Percentiles rank a stretch among this genome's conserved stretches.
Conservation (phyloP, 2,888 invertebrate species). For the Pteria penguin region DNA sequence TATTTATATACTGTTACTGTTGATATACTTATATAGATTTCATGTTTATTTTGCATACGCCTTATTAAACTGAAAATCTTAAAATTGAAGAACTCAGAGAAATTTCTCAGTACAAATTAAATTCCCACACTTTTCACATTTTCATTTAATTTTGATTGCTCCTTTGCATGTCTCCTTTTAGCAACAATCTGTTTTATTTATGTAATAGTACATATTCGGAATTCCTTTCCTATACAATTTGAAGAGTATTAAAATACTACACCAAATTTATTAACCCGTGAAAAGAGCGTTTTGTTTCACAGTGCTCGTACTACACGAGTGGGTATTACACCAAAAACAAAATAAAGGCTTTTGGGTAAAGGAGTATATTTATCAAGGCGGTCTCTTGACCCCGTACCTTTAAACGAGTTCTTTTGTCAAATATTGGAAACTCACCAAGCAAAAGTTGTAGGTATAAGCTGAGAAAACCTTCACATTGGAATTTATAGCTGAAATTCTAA, state of each 20-base stretch:
- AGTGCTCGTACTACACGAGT: neutral
- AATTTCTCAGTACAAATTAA: no score
- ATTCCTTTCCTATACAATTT: neutral
- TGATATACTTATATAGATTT: no score
- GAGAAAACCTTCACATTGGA: no score
- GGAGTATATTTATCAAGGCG: neutral
- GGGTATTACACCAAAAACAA: neutral
- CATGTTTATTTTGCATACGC: no score
- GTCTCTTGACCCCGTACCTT: neutral
- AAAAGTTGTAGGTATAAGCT: no score
- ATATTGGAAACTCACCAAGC: neutral
- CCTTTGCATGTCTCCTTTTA: neutral
- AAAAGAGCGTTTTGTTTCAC: slow-evolving; percentile 26
- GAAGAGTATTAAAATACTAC: neutral
- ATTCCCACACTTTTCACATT: neutral
- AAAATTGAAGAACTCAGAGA: no score
- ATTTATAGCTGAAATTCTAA: no score
- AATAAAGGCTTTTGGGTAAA: neutral
- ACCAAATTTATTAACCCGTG: slow-evolving; percentile 19
- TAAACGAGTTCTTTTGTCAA: neutral
- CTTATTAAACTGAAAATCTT: no score
- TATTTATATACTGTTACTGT: no score
- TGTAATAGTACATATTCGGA: neutral
- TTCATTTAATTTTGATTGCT: neutral
- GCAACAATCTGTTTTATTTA: neutral